Evolutionary conservation across 23 tunicate species (phyloP).

Genomic region (Diplosoma virens): DNA sequence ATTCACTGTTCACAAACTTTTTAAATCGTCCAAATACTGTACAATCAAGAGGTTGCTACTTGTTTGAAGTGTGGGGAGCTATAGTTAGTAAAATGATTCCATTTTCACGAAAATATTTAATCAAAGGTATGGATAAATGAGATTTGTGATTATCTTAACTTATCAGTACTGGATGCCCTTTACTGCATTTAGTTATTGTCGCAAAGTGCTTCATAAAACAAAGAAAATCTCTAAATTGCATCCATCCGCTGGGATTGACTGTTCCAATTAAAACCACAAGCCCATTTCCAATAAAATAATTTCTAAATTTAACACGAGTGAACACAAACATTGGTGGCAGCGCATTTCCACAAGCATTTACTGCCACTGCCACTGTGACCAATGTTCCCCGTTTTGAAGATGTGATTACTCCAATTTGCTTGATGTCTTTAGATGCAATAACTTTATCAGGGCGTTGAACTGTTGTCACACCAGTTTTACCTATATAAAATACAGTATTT

Average conservation of each 20-base stretch:
- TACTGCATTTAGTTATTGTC: background rate
- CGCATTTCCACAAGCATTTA: slow-evolving; percentile 34
- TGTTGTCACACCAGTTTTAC: slow-evolving; percentile 34
- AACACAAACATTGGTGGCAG: slow-evolving; percentile 38
- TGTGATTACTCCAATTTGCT: slow-evolving; percentile 32
- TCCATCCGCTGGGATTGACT: slow-evolving; percentile 35
- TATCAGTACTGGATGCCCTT: background rate
- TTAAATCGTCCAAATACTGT: too few species aligned
- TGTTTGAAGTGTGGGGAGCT: too few species aligned
- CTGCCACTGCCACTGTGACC: slow-evolving; percentile 16
- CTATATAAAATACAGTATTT: slow-evolving; percentile 21
- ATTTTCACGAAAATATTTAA: slow-evolving; percentile 16
- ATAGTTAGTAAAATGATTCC: too few species aligned
- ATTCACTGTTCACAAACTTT: too few species aligned
- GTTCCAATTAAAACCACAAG: slow-evolving; percentile 19
- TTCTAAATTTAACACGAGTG: slow-evolving; percentile 2
- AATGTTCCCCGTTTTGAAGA: slow-evolving; percentile 33
- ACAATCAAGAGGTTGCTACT: too few species aligned
- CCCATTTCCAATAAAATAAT: slow-evolving; percentile 21
- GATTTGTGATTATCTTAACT: slow-evolving; percentile 14
- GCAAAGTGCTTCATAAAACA: slow-evolving; percentile 26
- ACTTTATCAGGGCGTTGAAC: slow-evolving; percentile 21
- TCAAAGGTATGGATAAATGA: slow-evolving; percentile 13
- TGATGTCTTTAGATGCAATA: slow-evolving; percentile 27
- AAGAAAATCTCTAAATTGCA: slow-evolving; percentile 17